Base-by-base conservation (phyloP, 2,113 vertebrate species). In the Plectropomus leopardus region DNA sequence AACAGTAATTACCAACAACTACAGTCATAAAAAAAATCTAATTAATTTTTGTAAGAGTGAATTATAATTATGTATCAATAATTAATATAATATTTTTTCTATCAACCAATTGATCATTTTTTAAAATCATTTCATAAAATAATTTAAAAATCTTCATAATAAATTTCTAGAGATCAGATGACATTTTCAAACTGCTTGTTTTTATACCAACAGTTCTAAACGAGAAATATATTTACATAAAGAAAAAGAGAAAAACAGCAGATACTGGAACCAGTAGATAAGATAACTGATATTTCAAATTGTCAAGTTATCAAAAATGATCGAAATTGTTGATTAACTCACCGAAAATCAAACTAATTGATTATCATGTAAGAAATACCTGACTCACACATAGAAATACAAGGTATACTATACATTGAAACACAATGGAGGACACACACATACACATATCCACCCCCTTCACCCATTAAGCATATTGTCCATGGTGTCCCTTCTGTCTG, bases 401-500 rank as follows among this genome's bases (percentile, higher is more conserved):
- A 59, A 44, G 16, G 51, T 40, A 32, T 51, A 34, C 40, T 30
- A 5, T 50, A 54, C 23, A 72, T 11, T 50, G 44, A 69, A n/a
- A 67, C 47, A 40, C 36, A 79, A 30, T 4, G 45, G 48, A 26
- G 50, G 21, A 85, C 36, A 50, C 17, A 69, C 45, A 69, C 17
- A 59, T 7, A 40, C 7, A 50, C 36, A 36, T 13, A 21, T 57
- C 32, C 9, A 17, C 6, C 40, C 45, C 53, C 66, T 54, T 24
- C 66, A 26, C 61, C 78, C 79, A 79, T 82, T 74, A 72, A 67
- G 57, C 63, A 66, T 61, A 88, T 87, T 87, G 83, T 92, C 77
- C 83, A 85, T 51, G 75, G 75, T 86, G 88, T 92, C 85, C 84
- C 67, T 77, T 69, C 84, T 68, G 69, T 89, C 85, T 79, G 78